Conservation (phyloP, 1,140 invertebrate species). For the Leptinotarsa defecta region DNA sequence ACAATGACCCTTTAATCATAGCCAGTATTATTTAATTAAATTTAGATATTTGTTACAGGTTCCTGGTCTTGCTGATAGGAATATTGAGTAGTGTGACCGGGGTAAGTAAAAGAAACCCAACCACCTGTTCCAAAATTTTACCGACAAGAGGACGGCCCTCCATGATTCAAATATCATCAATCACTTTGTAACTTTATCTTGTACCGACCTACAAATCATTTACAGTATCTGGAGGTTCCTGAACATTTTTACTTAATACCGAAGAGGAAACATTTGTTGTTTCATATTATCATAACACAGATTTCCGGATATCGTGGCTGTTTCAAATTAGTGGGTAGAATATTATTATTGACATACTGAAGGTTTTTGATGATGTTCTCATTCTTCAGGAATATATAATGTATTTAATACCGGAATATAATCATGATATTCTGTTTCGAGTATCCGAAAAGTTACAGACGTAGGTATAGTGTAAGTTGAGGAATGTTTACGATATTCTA, state of each 20-base stretch:
- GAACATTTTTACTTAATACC: not conserved
- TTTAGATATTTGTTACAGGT: conserved; percentile 40
- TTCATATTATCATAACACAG: conserved; percentile 12
- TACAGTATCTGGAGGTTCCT: not conserved
- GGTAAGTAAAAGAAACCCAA: conserved; percentile 37
- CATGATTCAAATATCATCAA: not conserved
- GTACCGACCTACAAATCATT: conserved; percentile 4
- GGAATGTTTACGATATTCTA: no score
- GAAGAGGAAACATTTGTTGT: conserved; percentile 9
- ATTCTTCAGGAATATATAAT: no score
- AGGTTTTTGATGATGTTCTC: no score
- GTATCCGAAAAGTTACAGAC: no score
- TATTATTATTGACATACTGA: no score
- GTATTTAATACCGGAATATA: no score
- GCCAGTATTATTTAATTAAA: not conserved
- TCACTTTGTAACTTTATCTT: conserved; percentile 9
- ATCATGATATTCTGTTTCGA: no score
- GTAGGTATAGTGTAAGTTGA: no score
- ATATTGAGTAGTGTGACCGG: conserved; percentile 38
- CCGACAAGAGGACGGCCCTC: not conserved
- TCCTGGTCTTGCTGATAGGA: conserved; percentile 43
- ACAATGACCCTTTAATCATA: not conserved
- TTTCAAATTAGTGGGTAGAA: no score
- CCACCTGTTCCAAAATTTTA: conserved; percentile 2
- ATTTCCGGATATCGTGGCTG: conserved; percentile 6